phyloP scores from a whole-genome alignment of 2,113 vertebrate genomes.

The Gobio gobio region DNA sequence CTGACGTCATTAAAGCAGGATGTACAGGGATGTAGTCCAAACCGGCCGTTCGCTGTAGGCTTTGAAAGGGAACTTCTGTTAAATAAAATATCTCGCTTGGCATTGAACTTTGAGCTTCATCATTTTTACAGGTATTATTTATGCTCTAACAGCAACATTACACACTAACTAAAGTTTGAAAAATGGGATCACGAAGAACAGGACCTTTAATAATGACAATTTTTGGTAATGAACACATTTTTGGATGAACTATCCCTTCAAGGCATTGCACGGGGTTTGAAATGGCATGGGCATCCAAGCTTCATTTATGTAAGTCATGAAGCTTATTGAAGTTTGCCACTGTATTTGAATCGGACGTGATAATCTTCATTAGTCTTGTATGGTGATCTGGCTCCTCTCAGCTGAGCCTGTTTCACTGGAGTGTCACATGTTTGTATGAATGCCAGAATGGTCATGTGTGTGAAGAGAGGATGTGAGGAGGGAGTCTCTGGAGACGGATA shows the following conservation, averaged over 20 bases:
- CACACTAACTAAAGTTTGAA: too few species aligned
- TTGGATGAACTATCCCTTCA: neutral
- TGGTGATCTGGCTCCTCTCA: neutral
- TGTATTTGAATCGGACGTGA: neutral
- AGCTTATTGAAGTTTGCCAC: neutral
- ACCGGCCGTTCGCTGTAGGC: too few species aligned
- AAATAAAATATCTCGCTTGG: too few species aligned
- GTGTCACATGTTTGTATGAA: slow-evolving; percentile 31
- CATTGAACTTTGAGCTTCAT: too few species aligned
- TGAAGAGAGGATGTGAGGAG: slow-evolving; percentile 49
- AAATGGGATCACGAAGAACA: too few species aligned
- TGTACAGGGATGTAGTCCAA: too few species aligned
- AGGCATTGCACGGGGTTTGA: neutral
- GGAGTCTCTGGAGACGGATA: slow-evolving; percentile 52
- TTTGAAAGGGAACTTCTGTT: too few species aligned
- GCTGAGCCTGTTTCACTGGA: slow-evolving; percentile 15
- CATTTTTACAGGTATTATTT: too few species aligned
- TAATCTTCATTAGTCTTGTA: neutral
- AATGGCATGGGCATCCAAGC: neutral
- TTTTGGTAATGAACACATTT: neutral
- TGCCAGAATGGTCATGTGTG: slow-evolving; percentile 42
- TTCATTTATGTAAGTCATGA: neutral
- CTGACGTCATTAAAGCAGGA: too few species aligned
- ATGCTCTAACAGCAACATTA: too few species aligned
- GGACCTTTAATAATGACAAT: neutral